Percentiles rank a stretch among this genome's conserved stretches.
These are phyloP conservation scores for Mobula hypostoma DNA, from an alignment of 2,113 vertebrate genomes.

Conservation along the genomic window DNA sequence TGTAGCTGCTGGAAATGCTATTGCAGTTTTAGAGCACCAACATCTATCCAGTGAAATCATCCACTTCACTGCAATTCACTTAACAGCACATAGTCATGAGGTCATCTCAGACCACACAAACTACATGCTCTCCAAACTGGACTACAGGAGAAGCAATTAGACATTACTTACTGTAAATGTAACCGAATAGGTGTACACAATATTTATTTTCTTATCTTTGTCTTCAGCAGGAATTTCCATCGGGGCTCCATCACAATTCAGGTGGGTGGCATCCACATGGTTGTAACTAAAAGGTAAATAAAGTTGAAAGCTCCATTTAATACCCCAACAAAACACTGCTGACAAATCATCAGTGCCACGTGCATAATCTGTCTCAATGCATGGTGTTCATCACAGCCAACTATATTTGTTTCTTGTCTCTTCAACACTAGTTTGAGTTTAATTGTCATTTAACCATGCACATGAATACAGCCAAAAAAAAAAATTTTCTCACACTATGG, in stretches of 20 bases:
- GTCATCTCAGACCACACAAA: too few relatives aligned
- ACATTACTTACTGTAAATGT: slow-evolving; percentile 2
- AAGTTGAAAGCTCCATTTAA: not conserved
- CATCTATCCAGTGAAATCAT: not conserved
- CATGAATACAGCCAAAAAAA: too few relatives aligned
- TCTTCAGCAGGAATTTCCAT: slow-evolving; percentile 81
- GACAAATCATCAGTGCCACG: not conserved
- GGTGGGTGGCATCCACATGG: slow-evolving; percentile 61
- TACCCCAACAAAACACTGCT: not conserved
- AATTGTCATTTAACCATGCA: too few relatives aligned
- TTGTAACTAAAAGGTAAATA: slow-evolving; percentile 62
- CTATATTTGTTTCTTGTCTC: not conserved
- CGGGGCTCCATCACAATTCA: slow-evolving; percentile 67
- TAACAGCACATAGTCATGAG: not conserved
- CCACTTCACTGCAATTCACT: not conserved
- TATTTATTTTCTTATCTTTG: slow-evolving; percentile 48
- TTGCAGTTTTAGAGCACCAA: not conserved
- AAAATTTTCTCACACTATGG: not conserved
- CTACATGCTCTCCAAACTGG: not conserved
- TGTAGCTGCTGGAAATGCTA: not conserved
- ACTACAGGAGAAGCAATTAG: not conserved
- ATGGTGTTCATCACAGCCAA: not conserved
- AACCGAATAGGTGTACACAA: slow-evolving; percentile 30
- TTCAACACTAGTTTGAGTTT: too few relatives aligned
- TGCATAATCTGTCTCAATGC: too few relatives aligned